Evolutionary conservation across 2,797 vertebrate species (phyloP).

Genomic region (Tokudaia muenninki): DNA sequence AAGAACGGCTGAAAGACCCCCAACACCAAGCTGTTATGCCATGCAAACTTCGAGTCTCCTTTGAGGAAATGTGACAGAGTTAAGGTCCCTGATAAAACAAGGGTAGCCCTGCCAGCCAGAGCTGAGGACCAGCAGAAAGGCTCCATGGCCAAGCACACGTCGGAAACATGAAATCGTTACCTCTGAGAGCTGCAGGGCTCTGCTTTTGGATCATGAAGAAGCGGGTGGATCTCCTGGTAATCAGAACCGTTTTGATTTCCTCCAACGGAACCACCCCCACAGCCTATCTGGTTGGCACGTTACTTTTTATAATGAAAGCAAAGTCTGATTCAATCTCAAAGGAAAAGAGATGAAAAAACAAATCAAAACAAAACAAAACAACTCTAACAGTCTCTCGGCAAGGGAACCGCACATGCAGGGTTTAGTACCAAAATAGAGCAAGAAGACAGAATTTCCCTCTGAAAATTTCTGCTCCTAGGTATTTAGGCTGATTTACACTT

Average conservation of each 20-base stretch:
- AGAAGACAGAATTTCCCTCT: slow-evolving; percentile 53
- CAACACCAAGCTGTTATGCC: slow-evolving; percentile 51
- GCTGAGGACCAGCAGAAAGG: slow-evolving; percentile 37
- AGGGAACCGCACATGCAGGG: slow-evolving; percentile 11
- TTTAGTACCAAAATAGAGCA: slow-evolving; percentile 42
- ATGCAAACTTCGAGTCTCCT: slow-evolving; percentile 65
- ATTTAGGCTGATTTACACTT: slow-evolving; percentile 83
- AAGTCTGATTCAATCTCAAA: slow-evolving; percentile 87
- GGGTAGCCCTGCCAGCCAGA: slow-evolving; percentile 46
- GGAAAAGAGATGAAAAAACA: slow-evolving; percentile 75
- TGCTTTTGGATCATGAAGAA: slow-evolving; percentile 77
- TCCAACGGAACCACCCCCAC: slow-evolving; percentile 83
- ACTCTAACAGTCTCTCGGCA: background rate
- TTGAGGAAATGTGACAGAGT: slow-evolving; percentile 48
- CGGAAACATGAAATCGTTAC: slow-evolving; percentile 70
- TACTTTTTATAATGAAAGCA: slow-evolving; percentile 87
- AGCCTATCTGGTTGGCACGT: slow-evolving; percentile 78
- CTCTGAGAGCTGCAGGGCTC: slow-evolving; percentile 72
- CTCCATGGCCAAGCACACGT: slow-evolving; percentile 6
- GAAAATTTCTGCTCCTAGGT: slow-evolving; percentile 68
- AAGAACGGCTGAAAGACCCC: slow-evolving; percentile 56
- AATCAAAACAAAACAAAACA: background rate
- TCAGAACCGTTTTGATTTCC: slow-evolving; percentile 85
- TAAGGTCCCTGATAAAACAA: slow-evolving; percentile 64
- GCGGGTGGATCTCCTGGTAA: slow-evolving; percentile 73